A percentile compares a stretch with the other conserved stretches of the same genome.
Evolutionary conservation across 2,797 vertebrate genomes (phyloP).

Genomic region (Tragelaphus eurycerus): DNA sequence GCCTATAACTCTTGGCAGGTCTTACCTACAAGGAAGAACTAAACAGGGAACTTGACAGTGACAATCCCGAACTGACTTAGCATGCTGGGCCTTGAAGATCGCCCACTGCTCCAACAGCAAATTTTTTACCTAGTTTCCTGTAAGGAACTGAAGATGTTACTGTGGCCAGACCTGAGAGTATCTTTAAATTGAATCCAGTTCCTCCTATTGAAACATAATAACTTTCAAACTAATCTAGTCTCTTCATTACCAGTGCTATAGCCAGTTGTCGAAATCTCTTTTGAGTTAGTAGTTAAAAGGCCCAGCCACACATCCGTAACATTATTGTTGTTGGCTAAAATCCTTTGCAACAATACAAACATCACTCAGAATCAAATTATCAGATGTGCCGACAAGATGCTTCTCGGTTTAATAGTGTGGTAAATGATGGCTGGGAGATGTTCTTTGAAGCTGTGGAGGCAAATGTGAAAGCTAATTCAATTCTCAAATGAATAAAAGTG

Average conservation of each 20-base stretch:
- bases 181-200: constrained; percentile 72
- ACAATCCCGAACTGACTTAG: background rate
- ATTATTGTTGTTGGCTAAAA: constrained; percentile 85
- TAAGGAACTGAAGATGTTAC: constrained; percentile 64
- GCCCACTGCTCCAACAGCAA: constrained; percentile 32
- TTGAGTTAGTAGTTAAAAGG: constrained; percentile 74
- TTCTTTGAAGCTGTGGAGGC: constrained; percentile 86
- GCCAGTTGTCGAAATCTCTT: constrained; percentile 65
- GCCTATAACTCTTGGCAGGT: background rate
- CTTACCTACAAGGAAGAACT: background rate
- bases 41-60: background rate
- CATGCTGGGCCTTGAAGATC: constrained; percentile 16
- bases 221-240: constrained; percentile 70
- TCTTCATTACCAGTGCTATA: constrained; percentile 53
- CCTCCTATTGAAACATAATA: constrained; percentile 66
- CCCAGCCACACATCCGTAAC: constrained; percentile 66
- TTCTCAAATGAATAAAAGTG: constrained; percentile 85
- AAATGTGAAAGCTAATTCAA: constrained; percentile 85
- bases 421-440: constrained; percentile 88
- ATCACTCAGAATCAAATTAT: constrained; percentile 92
- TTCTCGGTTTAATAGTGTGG: constrained; percentile 86
- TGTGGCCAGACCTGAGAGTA: constrained; percentile 65
- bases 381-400: constrained; percentile 85
- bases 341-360: constrained; percentile 87
- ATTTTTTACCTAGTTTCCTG: constrained; percentile 63